phyloP scores from a whole-genome alignment of 2,888 invertebrate species.

The Eurytoma adleriae region DNA sequence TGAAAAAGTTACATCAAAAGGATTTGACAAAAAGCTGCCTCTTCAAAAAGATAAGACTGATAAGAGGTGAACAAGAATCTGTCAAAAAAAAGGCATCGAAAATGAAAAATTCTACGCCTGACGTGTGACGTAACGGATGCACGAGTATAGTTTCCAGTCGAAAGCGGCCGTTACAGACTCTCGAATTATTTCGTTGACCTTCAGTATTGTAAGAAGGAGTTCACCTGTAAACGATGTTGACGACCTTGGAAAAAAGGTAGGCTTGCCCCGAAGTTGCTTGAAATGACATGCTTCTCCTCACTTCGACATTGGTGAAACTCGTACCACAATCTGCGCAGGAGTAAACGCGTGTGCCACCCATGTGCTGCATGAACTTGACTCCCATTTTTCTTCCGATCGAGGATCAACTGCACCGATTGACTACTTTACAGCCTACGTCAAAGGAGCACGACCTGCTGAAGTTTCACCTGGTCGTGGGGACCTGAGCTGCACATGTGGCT shows the following conservation, averaged over 20 bases:
- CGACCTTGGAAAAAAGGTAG: slow-evolving; percentile 52
- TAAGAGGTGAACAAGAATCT: not conserved
- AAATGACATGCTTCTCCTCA: slow-evolving; percentile 47
- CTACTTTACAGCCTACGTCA: not conserved
- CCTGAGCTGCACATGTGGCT: not conserved
- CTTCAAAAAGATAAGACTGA: no score
- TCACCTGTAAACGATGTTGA: slow-evolving; percentile 54
- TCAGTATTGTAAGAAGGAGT: no score
- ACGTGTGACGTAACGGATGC: not conserved
- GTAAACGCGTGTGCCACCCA: slow-evolving; percentile 37
- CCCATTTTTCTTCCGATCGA: slow-evolving; percentile 45
- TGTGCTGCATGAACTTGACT: slow-evolving; percentile 52
- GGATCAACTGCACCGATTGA: no score
- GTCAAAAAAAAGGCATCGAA: not conserved
- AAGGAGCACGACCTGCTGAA: not conserved
- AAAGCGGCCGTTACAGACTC: not conserved
- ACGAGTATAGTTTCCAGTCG: no score
- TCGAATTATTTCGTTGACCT: not conserved
- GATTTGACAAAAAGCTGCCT: no score
- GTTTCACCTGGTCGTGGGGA: not conserved
- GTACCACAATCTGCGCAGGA: slow-evolving; percentile 49
- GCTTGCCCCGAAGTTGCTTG: slow-evolving; percentile 50
- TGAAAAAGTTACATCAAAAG: no score
- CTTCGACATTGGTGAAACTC: slow-evolving; percentile 42
- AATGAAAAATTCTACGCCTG: not conserved